phyloP scores from a whole-genome alignment of 1,140 invertebrate species.

The Drosophila chauvacae region DNA sequence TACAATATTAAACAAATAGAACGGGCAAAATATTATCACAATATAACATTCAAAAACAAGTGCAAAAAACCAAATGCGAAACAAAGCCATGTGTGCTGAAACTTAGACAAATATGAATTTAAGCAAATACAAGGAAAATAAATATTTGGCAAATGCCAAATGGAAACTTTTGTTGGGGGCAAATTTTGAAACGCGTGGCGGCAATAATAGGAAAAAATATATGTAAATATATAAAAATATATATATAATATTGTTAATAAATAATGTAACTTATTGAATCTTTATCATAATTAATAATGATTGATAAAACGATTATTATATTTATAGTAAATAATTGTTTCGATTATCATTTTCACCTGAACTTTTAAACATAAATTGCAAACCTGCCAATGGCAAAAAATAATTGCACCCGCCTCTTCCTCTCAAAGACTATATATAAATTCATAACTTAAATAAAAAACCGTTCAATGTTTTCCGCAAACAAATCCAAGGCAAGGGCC shows the following conservation, averaged over 20 bases:
- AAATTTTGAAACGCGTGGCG: conserved; percentile 14
- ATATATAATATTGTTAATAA: neutral
- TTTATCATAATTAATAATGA: neutral
- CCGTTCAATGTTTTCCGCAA: conserved; percentile 42
- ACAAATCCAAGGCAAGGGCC: conserved; percentile 46
- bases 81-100: conserved; percentile 35
- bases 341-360: rapidly evolving
- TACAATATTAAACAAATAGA: conserved; percentile 48
- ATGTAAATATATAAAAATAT: neutral
- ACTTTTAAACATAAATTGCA: neutral
- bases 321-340: neutral
- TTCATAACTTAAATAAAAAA: neutral
- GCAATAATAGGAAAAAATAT: neutral
- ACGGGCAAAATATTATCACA: conserved; percentile 36
- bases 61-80: conserved; percentile 1
- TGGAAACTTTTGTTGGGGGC: conserved; percentile 12
- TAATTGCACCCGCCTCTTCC: neutral
- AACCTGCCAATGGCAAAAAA: neutral
- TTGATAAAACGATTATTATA: too few species aligned
- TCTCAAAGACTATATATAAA: conserved; percentile 5
- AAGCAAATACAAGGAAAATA: conserved; percentile 33
- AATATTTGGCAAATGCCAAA: conserved; percentile 34
- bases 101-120: conserved; percentile 41
- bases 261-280: too few species aligned
- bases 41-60: conserved; percentile 25